These are phyloP conservation scores for Gadus chalcogrammus DNA, from an alignment of 2,113 vertebrate species.

Conservation along the genomic window DNA sequence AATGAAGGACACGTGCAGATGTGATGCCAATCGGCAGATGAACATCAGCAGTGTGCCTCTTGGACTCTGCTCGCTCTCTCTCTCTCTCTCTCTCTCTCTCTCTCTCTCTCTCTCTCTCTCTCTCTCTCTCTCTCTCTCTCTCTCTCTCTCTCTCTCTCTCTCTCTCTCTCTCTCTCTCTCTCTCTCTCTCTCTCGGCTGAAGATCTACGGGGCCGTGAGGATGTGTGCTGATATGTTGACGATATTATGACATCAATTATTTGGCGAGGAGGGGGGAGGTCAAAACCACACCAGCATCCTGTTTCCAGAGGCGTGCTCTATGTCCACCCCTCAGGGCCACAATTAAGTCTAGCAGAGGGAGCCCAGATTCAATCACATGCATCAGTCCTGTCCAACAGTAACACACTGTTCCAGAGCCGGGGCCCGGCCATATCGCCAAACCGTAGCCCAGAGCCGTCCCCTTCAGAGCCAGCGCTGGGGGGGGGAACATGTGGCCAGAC, in stretches of 20 bases:
- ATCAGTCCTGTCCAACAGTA: conserved; percentile 77
- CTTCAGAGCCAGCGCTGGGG: conserved; percentile 65
- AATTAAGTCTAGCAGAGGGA: conserved; percentile 77
- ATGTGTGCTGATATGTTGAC: conserved; percentile 77
- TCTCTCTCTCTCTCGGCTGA: conserved; percentile 41
- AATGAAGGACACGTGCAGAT: no score
- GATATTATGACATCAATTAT: conserved; percentile 76
- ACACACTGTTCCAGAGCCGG: conserved; percentile 66
- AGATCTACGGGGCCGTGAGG: conserved; percentile 69
- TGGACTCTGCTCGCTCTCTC: no score
- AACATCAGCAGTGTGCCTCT: no score
- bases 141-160: no score
- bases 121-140: no score
- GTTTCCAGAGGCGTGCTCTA: conserved; percentile 73
- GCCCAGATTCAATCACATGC: conserved; percentile 78
- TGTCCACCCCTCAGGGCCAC: conserved; percentile 75
- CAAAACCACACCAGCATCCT: conserved; percentile 77
- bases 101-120: conserved; percentile 19
- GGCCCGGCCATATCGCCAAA: conserved; percentile 65
- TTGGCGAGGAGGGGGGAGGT: conserved; percentile 66
- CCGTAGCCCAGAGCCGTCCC: conserved; percentile 59
- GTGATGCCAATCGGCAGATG: no score
- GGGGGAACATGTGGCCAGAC: conserved; percentile 69
- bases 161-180: conserved; percentile 9
- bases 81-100: conserved; percentile 19